A percentile compares a stretch with the other conserved stretches of the same genome.
phyloP scores from a whole-genome alignment of 2,888 invertebrate genomes.

The Atethmia centrago region DNA sequence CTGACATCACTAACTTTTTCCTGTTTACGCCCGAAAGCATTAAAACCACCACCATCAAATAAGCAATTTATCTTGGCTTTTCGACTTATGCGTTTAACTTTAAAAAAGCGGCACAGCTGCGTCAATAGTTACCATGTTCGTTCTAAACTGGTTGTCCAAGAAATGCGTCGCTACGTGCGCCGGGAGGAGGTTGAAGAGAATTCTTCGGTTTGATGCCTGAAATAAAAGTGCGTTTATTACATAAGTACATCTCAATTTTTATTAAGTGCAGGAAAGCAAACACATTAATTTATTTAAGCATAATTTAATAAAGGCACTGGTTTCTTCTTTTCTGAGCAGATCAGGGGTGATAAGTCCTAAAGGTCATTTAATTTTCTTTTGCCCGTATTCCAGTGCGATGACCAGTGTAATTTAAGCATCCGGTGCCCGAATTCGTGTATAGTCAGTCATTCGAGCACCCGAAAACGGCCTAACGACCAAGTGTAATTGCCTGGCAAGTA shows the following conservation, averaged over 20 bases:
- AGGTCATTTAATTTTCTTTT: not conserved
- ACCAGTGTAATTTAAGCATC: not conserved
- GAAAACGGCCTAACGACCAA: not conserved
- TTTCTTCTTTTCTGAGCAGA: not conserved
- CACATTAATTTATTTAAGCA: no score
- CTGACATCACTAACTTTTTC: conserved; percentile 3
- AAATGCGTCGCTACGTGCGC: conserved; percentile 98
- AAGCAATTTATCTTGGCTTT: not conserved
- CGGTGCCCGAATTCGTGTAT: not conserved
- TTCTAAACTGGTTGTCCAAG: conserved; percentile 96
- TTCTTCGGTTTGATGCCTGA: conserved; percentile 95
- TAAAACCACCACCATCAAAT: not conserved
- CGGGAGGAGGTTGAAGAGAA: conserved; percentile 96
- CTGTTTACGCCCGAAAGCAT: conserved; percentile 21
- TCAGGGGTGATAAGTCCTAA: not conserved
- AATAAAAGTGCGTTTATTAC: conserved; percentile 26
- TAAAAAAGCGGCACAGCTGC: conserved; percentile 15
- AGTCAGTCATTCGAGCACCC: not conserved
- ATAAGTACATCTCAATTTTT: not conserved
- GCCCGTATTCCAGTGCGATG: not conserved
- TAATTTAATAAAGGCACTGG: not conserved
- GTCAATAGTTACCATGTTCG: conserved; percentile 92
- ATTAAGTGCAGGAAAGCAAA: not conserved
- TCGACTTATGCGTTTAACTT: not conserved
- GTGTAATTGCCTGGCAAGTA: not conserved